Percentiles rank a stretch among this genome's conserved stretches.
Evolutionary conservation across 2,113 vertebrate species (phyloP).

Genomic region (Benitochromis conjunctus): DNA sequence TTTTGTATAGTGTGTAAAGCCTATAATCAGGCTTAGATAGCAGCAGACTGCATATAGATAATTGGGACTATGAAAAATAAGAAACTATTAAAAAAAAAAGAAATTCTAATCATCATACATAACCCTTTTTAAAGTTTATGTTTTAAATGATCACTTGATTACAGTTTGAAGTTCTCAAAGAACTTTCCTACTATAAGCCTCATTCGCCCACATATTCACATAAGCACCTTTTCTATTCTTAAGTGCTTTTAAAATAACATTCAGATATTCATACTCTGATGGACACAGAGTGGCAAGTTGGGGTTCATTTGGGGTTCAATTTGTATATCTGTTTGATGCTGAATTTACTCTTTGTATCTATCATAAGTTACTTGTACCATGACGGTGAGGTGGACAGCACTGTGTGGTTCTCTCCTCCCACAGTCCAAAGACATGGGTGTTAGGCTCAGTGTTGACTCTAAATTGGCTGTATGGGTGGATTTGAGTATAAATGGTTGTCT

Average conservation of each 20-base stretch:
- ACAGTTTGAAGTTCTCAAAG: background rate
- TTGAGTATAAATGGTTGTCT: background rate
- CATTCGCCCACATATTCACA: background rate
- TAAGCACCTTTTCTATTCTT: background rate
- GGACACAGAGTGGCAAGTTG: background rate
- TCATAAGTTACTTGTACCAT: background rate
- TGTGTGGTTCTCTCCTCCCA: background rate
- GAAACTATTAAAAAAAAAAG: background rate
- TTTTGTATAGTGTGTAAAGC: background rate
- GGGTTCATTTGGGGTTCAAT: background rate
- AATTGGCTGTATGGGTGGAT: background rate
- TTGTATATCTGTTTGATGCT: background rate
- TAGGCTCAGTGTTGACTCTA: background rate
- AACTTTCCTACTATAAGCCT: background rate
- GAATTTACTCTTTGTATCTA: background rate
- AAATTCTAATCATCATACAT: background rate
- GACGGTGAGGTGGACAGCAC: background rate
- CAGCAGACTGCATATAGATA: background rate
- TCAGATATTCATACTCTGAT: background rate
- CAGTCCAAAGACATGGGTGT: background rate
- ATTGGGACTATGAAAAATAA: background rate
- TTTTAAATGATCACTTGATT: background rate
- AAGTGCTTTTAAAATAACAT: background rate
- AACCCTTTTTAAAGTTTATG: background rate
- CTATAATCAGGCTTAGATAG: background rate